Percentiles rank a stretch among this genome's conserved stretches.
Conservation (phyloP, 2,888 invertebrate genomes). For the Caenorhabditis plicata region DNA sequence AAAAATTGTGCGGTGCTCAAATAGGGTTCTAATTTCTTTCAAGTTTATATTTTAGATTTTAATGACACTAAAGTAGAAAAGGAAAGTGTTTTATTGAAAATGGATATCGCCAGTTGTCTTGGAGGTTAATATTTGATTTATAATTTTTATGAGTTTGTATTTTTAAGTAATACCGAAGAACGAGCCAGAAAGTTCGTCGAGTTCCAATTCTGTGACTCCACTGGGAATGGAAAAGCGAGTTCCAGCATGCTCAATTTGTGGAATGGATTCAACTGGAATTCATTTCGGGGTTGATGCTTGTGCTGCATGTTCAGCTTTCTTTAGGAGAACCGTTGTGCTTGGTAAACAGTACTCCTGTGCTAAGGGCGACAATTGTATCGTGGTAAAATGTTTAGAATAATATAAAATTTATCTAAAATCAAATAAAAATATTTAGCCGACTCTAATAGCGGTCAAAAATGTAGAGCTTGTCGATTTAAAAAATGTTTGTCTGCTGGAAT, state of each 20-base stretch:
- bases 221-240: too few species aligned
- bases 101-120: too few species aligned
- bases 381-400: conserved; percentile 47
- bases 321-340: conserved; percentile 56
- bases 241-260: conserved; percentile 57
- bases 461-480: conserved; percentile 56
- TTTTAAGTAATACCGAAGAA: too few species aligned
- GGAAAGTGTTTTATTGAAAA: too few species aligned
- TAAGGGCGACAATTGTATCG: conserved; percentile 46
- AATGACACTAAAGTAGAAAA: too few species aligned
- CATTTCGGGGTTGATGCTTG: conserved; percentile 63
- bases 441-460: conserved; percentile 55
- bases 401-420: background rate
- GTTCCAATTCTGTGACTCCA: conserved; percentile 30
- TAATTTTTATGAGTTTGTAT: too few species aligned
- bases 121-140: too few species aligned
- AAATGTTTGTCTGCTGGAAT: conserved; percentile 56
- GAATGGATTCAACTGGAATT: conserved; percentile 60
- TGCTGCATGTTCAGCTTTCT: conserved; percentile 56
- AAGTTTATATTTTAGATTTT: too few species aligned
- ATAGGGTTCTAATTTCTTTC: too few species aligned
- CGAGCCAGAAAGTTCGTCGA: conserved; percentile 34
- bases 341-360: conserved; percentile 54
- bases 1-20: too few species aligned
- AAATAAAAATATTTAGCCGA: background rate